A percentile compares a stretch with the other conserved stretches of the same genome.
Conservation (phyloP, 2,113 vertebrate genomes). For the Dryoscopus gambensis region DNA sequence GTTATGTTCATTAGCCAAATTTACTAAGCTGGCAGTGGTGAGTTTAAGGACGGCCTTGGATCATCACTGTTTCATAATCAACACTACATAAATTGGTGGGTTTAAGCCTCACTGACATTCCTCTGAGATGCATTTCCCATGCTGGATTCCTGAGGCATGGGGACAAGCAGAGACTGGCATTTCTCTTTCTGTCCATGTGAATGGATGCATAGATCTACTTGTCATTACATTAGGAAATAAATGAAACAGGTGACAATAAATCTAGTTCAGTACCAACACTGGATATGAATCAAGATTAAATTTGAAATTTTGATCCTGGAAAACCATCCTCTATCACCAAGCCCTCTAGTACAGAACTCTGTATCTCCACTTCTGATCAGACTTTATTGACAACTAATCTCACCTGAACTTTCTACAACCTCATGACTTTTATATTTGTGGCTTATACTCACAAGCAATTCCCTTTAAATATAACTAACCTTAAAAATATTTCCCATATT, state of each 20-base stretch:
- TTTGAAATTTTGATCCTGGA: not conserved
- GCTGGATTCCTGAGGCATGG: not conserved
- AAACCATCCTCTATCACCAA: not conserved
- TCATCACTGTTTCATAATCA: not conserved
- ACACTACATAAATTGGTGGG: not conserved
- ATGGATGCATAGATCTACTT: not conserved
- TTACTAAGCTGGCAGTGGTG: not conserved
- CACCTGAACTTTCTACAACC: not conserved
- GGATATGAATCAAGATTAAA: not conserved
- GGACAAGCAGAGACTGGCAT: not conserved
- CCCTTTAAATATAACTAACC: not conserved
- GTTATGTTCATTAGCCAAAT: fast-evolving
- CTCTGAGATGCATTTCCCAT: not conserved
- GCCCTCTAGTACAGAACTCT: not conserved
- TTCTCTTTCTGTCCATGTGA: not conserved
- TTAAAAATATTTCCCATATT: not conserved
- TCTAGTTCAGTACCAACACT: not conserved
- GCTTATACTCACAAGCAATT: not conserved
- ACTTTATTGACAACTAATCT: not conserved
- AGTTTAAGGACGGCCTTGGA: not conserved
- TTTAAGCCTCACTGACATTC: not conserved
- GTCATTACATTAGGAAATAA: not conserved
- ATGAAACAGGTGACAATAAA: not conserved
- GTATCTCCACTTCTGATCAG: not conserved
- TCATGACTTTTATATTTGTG: not conserved